These are phyloP conservation scores for Erebia epiphron DNA, from an alignment of 2,888 invertebrate genomes.

Conservation along the genomic window DNA sequence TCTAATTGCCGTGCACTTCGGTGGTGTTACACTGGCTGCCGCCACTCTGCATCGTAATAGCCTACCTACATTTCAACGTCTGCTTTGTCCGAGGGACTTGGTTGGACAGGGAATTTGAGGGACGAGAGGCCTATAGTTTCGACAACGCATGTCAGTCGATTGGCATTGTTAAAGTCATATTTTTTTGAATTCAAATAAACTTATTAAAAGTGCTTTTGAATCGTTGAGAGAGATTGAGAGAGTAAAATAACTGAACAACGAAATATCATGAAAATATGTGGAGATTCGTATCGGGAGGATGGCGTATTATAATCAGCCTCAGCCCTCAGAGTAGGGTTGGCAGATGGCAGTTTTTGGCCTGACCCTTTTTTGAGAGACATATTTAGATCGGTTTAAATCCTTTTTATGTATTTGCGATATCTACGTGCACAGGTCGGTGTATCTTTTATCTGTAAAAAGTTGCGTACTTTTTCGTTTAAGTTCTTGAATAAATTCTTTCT, in stretches of 20 bases:
- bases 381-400: conserved; percentile 7
- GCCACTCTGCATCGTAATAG: not conserved
- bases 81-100: no score
- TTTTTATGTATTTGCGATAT: not conserved
- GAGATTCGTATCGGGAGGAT: not conserved
- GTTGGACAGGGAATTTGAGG: no score
- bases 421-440: not conserved
- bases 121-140: no score
- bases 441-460: no score
- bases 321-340: not conserved
- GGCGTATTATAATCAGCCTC: not conserved
- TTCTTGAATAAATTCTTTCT: no score
- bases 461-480: no score
- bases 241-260: not conserved
- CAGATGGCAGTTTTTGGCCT: conserved; percentile 1
- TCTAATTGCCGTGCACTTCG: conserved; percentile 8
- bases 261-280: conserved; percentile 11
- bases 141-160: no score
- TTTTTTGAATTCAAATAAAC: no score
- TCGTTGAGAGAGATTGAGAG: not conserved
- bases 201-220: no score
- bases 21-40: not conserved
- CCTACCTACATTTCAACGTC: not conserved
- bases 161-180: no score
- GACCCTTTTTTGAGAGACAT: conserved; percentile 14